phyloP scores from a whole-genome alignment of 2,113 vertebrate species.

The Anseranas semipalmata region DNA sequence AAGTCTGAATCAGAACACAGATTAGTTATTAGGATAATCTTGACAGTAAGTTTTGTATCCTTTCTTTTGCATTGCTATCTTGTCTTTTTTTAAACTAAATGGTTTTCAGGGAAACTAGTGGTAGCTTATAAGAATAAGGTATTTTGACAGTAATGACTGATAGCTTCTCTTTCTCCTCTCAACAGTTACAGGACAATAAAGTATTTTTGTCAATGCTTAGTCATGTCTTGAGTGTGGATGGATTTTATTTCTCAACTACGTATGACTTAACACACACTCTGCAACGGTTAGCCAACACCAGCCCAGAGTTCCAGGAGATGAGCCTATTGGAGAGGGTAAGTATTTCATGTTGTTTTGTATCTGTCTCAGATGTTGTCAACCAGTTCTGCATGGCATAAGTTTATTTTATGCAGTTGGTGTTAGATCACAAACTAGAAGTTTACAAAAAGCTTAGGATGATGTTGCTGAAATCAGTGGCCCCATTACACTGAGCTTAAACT shows the following conservation, averaged over 20 bases:
- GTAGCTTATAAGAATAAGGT: not conserved
- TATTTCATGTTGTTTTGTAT: not conserved
- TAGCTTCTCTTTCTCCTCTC: not conserved
- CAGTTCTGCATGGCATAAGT: not conserved
- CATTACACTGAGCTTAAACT: not conserved
- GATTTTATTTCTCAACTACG: constrained; percentile 92
- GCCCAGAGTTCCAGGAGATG: constrained; percentile 98
- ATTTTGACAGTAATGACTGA: not conserved
- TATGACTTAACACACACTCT: constrained; percentile 93
- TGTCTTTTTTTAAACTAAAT: not conserved
- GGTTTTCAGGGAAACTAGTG: not conserved
- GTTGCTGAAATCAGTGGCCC: not conserved
- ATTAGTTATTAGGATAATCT: not conserved
- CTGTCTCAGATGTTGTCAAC: not conserved
- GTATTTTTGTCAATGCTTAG: constrained; percentile 93
- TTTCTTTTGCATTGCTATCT: not conserved
- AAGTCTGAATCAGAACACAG: not conserved
- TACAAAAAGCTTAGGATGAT: not conserved
- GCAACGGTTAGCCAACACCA: constrained; percentile 93
- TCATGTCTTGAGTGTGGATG: constrained; percentile 87
- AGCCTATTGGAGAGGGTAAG: constrained; percentile 93
- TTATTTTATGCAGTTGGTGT: not conserved
- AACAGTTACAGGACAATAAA: constrained; percentile 96
- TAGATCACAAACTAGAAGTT: not conserved
- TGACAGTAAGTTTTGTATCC: not conserved